Percentiles rank a stretch among this genome's conserved stretches.
Conservation (phyloP, 2,113 vertebrate species). For the Barbus barbus region DNA sequence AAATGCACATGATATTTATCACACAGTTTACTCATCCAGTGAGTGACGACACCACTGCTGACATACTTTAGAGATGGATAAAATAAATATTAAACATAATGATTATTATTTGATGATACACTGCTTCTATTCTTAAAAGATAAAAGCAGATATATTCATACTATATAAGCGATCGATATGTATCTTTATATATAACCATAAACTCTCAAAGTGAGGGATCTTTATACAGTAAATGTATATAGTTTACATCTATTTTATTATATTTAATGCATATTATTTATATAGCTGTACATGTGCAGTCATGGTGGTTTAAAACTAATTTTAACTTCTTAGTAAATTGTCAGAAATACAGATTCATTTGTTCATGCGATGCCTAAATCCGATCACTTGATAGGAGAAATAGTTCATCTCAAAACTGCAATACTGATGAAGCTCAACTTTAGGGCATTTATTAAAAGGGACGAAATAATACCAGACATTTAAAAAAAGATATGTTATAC, state of each 20-base stretch:
- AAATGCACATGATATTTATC: constrained; percentile 17
- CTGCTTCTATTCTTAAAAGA: constrained; percentile 57
- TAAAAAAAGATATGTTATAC: not conserved
- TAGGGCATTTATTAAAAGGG: constrained; percentile 14
- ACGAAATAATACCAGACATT: not conserved
- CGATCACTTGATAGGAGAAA: not conserved
- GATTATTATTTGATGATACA: constrained; percentile 64
- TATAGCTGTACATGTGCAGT: constrained; percentile 47
- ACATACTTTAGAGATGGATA: not conserved
- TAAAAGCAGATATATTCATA: constrained; percentile 59
- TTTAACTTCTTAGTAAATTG: constrained; percentile 24
- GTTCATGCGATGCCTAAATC: not conserved
- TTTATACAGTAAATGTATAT: constrained; percentile 41
- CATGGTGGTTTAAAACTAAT: constrained; percentile 50
- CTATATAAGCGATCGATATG: constrained; percentile 70
- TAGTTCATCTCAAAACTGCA: constrained; percentile 11
- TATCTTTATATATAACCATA: constrained; percentile 47
- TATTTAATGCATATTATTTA: constrained; percentile 42
- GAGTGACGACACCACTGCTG: constrained; percentile 28
- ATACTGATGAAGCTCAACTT: not conserved
- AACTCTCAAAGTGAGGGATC: no score
- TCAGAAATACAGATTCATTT: not conserved
- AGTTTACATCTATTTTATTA: constrained; percentile 36
- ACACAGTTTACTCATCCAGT: constrained; percentile 11
- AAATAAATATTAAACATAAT: constrained; percentile 59